phyloP scores from a whole-genome alignment of 2,888 invertebrate genomes.

The Tineola bisselliella region DNA sequence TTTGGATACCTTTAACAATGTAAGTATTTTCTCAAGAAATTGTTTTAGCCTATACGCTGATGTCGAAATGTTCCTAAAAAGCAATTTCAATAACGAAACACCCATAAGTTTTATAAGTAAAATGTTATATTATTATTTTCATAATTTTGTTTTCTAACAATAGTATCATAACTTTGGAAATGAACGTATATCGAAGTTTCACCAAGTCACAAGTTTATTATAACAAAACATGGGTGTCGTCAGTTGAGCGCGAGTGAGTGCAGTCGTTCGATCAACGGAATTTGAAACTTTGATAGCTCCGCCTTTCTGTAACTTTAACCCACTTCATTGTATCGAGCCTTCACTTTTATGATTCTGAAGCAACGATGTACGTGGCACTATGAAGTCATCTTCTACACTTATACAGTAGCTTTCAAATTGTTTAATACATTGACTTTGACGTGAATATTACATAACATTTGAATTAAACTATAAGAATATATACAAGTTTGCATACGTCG shows the following conservation, averaged over 20 bases:
- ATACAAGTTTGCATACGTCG: neutral
- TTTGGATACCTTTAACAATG: conserved; percentile 3
- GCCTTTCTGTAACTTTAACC: conserved; percentile 26
- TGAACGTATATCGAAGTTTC: neutral
- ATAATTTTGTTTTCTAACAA: neutral
- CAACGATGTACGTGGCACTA: neutral
- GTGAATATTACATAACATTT: neutral
- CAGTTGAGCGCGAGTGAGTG: neutral
- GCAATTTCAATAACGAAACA: neutral
- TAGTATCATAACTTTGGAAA: neutral
- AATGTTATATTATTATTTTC: too few relatives aligned
- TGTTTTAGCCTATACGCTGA: too few relatives aligned
- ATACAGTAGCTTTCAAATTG: neutral
- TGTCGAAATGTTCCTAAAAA: too few relatives aligned
- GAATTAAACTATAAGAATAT: neutral
- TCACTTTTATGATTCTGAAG: conserved; percentile 1
- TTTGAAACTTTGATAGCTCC: conserved; percentile 31
- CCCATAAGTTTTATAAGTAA: too few relatives aligned
- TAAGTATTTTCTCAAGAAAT: neutral
- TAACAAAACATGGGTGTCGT: neutral
- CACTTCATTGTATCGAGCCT: conserved; percentile 19
- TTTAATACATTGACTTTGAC: neutral
- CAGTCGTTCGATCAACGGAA: conserved; percentile 25
- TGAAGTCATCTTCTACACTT: neutral
- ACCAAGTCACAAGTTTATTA: neutral